These are phyloP conservation scores for Drosophila busckii DNA, from an alignment of 1,140 invertebrate genomes.

Conservation along the genomic window DNA sequence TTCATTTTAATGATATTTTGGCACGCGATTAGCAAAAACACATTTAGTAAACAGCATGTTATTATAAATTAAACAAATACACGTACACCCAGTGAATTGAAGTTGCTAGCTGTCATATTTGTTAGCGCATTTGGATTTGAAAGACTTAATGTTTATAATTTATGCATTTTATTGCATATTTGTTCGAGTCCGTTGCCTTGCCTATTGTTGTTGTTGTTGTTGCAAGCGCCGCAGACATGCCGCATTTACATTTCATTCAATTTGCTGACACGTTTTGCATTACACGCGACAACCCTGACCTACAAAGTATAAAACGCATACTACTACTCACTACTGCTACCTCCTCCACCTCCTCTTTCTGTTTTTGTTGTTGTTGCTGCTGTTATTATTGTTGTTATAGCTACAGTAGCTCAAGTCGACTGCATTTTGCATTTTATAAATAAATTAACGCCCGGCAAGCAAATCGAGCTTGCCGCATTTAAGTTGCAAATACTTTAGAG, in stretches of 20 bases:
- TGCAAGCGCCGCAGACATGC: constrained; percentile 35
- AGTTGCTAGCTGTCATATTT: not conserved
- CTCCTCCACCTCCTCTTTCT: constrained; percentile 26
- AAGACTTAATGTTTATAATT: constrained; percentile 38
- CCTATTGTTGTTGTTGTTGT: constrained; percentile 23
- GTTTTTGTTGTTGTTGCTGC: constrained; percentile 15
- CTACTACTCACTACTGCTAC: too few species aligned
- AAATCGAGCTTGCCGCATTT: constrained; percentile 21
- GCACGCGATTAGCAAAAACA: constrained; percentile 33
- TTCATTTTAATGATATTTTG: constrained; percentile 48
- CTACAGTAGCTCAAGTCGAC: constrained; percentile 45
- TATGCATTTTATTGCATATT: constrained; percentile 35
- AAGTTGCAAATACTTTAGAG: too few species aligned
- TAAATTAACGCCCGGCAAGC: constrained; percentile 73
- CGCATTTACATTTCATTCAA: constrained; percentile 69
- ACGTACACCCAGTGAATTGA: not conserved
- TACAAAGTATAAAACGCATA: constrained; percentile 60
- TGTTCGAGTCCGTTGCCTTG: constrained; percentile 19
- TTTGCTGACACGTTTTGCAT: constrained; percentile 70
- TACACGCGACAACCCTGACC: constrained; percentile 73
- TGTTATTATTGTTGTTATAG: constrained; percentile 7
- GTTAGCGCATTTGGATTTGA: too few species aligned
- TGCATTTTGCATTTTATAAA: constrained; percentile 68
- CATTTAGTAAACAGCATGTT: not conserved
- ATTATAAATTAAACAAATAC: not conserved